Conservation (phyloP, 1,140 invertebrate species). For the Holcopasites calliopsidis region DNA sequence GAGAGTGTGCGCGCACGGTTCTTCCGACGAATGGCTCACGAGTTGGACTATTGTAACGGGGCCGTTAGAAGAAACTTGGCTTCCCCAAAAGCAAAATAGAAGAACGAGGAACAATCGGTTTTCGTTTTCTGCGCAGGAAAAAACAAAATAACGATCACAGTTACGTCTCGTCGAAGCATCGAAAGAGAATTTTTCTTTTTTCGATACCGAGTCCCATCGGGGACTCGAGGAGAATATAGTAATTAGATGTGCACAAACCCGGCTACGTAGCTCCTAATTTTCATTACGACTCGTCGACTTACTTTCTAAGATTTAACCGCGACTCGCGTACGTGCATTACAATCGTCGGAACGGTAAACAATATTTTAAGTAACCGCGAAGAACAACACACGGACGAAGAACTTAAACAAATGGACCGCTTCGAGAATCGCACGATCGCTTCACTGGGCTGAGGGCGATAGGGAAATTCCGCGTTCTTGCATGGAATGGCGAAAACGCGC, state of each 20-base stretch:
- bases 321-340: background rate
- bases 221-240: slow-evolving; percentile 3
- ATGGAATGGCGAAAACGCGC: background rate
- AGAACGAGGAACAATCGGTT: slow-evolving; percentile 16
- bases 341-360: slow-evolving; percentile 20
- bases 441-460: background rate
- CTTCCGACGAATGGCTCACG: slow-evolving; percentile 34
- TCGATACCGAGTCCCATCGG: background rate
- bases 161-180: slow-evolving; percentile 28
- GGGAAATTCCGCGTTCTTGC: background rate
- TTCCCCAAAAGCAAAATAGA: background rate
- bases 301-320: slow-evolving; percentile 9
- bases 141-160: slow-evolving; percentile 47
- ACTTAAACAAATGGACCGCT: slow-evolving; percentile 5
- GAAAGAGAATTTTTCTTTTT: background rate
- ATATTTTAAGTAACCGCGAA: slow-evolving; percentile 33
- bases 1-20: background rate
- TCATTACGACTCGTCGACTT: background rate
- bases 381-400: background rate
- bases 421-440: slow-evolving; percentile 30
- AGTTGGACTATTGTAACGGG: slow-evolving; percentile 1
- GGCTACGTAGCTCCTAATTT: slow-evolving; percentile 3
- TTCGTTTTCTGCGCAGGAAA: background rate
- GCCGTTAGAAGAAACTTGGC: background rate
- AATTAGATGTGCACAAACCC: slow-evolving; percentile 40